A percentile compares a stretch with the other conserved stretches of the same genome.
phyloP scores from a whole-genome alignment of 2,113 vertebrate genomes.

The Balaenoptera acutorostrata region DNA sequence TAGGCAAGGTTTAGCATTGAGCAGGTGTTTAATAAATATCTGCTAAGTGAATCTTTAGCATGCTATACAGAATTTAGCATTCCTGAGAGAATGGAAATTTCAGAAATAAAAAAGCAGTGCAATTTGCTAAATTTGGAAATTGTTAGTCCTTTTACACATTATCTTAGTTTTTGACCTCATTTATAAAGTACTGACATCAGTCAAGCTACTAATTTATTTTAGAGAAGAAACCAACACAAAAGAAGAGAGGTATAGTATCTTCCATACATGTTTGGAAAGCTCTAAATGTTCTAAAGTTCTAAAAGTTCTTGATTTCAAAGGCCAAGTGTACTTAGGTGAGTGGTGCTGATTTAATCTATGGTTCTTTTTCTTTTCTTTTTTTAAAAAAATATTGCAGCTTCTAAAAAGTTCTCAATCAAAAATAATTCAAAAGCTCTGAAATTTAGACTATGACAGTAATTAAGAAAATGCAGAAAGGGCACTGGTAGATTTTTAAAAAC shows the following conservation, averaged over 20 bases:
- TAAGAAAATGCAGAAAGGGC: conserved; percentile 54
- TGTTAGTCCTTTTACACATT: not conserved
- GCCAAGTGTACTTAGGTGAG: not conserved
- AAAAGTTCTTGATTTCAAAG: not conserved
- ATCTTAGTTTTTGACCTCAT: not conserved
- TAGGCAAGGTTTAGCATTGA: not conserved
- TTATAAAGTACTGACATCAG: not conserved
- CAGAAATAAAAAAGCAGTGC: conserved; percentile 21
- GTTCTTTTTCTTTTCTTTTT: not conserved
- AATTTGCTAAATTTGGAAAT: not conserved
- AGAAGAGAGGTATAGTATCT: not conserved
- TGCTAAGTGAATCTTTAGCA: not conserved
- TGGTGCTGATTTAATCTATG: not conserved
- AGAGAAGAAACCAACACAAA: not conserved
- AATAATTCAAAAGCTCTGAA: not conserved
- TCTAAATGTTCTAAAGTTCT: not conserved
- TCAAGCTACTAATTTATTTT: not conserved
- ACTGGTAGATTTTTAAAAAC: conserved; percentile 70
- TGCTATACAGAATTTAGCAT: not conserved
- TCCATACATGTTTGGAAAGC: not conserved
- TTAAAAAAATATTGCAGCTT: not conserved
- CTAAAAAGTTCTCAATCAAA: not conserved
- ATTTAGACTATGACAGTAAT: not conserved
- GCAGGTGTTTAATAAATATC: not conserved
- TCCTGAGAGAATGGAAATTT: conserved; percentile 1